Evolutionary conservation across 2,888 invertebrate genomes (phyloP).

Genomic region (Protonemura montana): DNA sequence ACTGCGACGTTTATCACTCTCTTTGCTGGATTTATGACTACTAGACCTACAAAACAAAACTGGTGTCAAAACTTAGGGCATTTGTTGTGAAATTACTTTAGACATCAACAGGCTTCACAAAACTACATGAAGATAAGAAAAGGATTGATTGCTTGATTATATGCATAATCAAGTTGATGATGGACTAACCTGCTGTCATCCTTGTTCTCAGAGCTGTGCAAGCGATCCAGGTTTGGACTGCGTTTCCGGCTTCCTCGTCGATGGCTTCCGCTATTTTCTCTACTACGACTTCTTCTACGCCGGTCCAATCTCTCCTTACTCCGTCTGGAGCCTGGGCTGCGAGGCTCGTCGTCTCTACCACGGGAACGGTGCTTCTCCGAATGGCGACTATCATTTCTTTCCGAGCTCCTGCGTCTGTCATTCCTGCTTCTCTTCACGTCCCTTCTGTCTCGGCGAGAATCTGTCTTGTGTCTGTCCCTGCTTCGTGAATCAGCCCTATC

Average conservation of each 20-base stretch:
- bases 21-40: not conserved
- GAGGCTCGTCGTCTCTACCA: not conserved
- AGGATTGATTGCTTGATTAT: not conserved
- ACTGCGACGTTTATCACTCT: not conserved
- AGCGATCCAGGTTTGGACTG: constrained; percentile 20
- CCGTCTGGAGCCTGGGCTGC: constrained; percentile 16
- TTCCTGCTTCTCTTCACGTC: not conserved
- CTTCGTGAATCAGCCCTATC: not conserved
- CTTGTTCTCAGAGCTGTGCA: constrained; percentile 34
- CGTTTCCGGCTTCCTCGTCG: constrained; percentile 19
- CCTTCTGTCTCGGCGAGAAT: not conserved
- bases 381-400: constrained; percentile 27
- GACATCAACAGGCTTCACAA: not conserved
- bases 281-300: constrained; percentile 17
- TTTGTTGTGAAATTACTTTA: not conserved
- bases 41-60: not conserved
- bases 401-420: constrained; percentile 7
- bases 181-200: not conserved
- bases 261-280: constrained; percentile 34
- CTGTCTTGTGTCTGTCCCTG: not conserved
- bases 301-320: not conserved
- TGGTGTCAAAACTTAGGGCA: no score
- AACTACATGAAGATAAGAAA: not conserved
- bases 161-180: not conserved
- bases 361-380: not conserved